These are phyloP conservation scores for Drosophila neutralis DNA, from an alignment of 2,888 invertebrate species.

Conservation along the genomic window DNA sequence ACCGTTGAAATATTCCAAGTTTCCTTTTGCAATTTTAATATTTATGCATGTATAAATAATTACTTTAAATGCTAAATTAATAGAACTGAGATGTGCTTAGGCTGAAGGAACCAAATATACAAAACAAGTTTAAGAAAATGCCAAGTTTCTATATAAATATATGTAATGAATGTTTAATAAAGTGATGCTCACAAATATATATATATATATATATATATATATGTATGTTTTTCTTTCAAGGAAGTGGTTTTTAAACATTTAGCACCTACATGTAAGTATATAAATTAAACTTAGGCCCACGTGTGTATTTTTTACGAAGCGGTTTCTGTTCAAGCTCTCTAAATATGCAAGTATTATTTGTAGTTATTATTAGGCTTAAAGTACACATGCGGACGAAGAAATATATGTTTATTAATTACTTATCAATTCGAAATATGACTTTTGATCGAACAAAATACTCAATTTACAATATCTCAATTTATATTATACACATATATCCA, in stretches of 20 bases:
- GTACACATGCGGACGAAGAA: conserved; percentile 9
- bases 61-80: conserved; percentile 29
- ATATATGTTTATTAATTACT: conserved; percentile 3
- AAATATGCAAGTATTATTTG: neutral
- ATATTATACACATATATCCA: neutral
- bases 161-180: neutral
- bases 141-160: conserved; percentile 1
- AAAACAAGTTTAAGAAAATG: conserved; percentile 2
- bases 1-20: conserved; percentile 39
- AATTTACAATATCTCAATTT: neutral
- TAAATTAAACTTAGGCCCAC: neutral
- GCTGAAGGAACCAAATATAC: conserved; percentile 34
- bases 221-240: neutral
- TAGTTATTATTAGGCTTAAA: conserved; percentile 3
- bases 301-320: neutral
- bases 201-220: neutral
- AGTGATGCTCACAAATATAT: neutral
- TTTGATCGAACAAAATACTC: neutral
- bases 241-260: neutral
- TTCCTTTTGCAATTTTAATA: conserved; percentile 18
- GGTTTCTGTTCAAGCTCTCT: neutral
- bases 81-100: conserved; percentile 21
- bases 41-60: conserved; percentile 29
- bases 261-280: neutral
- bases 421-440: conserved; percentile 2